Conservation (phyloP, 2,113 vertebrate species). For the Crocuta crocuta region DNA sequence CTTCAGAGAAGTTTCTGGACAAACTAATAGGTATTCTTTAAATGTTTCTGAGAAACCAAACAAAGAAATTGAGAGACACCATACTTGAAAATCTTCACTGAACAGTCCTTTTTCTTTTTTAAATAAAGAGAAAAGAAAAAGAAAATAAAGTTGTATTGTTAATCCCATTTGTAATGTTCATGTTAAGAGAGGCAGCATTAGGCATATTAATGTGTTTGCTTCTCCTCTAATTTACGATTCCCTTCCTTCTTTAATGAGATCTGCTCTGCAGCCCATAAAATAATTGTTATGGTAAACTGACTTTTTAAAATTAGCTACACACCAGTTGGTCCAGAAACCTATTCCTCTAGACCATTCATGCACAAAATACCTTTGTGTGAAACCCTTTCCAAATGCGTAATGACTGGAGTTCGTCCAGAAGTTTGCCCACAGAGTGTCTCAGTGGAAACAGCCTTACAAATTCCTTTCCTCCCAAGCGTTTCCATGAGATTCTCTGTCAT, state of each 20-base stretch:
- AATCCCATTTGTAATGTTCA: constrained; percentile 83
- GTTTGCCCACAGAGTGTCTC: constrained; percentile 84
- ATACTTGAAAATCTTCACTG: constrained; percentile 4
- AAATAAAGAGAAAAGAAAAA: constrained; percentile 63
- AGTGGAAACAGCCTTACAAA: constrained; percentile 80
- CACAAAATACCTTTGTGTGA: constrained; percentile 90
- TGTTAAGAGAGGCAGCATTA: constrained; percentile 76
- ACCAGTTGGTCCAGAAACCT: constrained; percentile 90
- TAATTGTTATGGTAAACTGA: constrained; percentile 92
- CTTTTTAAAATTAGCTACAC: constrained; percentile 92
- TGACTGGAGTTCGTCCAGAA: constrained; percentile 89
- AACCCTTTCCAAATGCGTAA: constrained; percentile 88
- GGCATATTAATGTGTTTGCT: constrained; percentile 84
- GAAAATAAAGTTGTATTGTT: constrained; percentile 71
- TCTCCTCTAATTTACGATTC: constrained; percentile 86
- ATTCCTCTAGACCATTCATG: constrained; percentile 89
- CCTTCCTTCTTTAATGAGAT: constrained; percentile 88
- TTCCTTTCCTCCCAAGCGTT: constrained; percentile 80
- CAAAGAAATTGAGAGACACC: constrained; percentile 46
- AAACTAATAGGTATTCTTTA: not conserved
- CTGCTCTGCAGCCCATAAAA: constrained; percentile 88
- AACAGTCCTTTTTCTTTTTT: constrained; percentile 40
- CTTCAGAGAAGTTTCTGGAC: not conserved
- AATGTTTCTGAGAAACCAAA: not conserved
- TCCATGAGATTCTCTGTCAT: constrained; percentile 44